Evolutionary conservation across 2,797 vertebrate genomes (phyloP), one percentile per base, ranked within the genome.

Genomic region (Lepilemur septentrionalis): DNA sequence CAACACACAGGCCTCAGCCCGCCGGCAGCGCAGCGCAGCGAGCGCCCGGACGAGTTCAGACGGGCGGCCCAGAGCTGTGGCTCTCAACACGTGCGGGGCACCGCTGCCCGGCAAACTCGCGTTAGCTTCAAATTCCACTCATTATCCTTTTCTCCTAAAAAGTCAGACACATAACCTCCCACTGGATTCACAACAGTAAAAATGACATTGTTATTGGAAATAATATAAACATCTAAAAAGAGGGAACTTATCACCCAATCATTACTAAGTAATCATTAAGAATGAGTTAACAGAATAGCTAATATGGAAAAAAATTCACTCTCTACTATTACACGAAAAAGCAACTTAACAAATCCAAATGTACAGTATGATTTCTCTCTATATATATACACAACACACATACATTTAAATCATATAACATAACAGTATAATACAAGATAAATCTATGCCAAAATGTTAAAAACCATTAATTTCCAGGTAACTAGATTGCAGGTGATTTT

Each of bases 111-210:
- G 12, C 61, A 95, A 69, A 81, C 70, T 90, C 94, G 22, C 20
- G 1, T 95, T 69, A 67, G 15, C 93, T 94, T 90, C 30, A 89
- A 78, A 97, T 84, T 95, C 94, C 94, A 76, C 41, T 93, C 94
- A 72, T 73, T 73, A 41, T 57, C 41, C 35, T 87, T 89, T 95
- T 80, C 65, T 67, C 81, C 94, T 95, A 90, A 65, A 76, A 92
- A 95, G 94, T 59, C 95, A 70, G 69, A 25, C 55, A 23, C 55
- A 63, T 23, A 35, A 52, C 3, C 28, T 65, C 43, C 81, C 70
- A 28, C 75, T 15, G 7, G 79, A 88, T 41, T 48, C 81, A 46
- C 18, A 43, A 57, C 18, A 91, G 41, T 87, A 67, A 70, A 95
- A 89, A 65, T 72, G 14, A 93, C 78, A 80, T 6, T 75, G 20